Evolutionary conservation across 2,797 vertebrate genomes (phyloP), one percentile per base, ranked within the genome.

Genomic region (Myoxocephalus aenaeus): DNA sequence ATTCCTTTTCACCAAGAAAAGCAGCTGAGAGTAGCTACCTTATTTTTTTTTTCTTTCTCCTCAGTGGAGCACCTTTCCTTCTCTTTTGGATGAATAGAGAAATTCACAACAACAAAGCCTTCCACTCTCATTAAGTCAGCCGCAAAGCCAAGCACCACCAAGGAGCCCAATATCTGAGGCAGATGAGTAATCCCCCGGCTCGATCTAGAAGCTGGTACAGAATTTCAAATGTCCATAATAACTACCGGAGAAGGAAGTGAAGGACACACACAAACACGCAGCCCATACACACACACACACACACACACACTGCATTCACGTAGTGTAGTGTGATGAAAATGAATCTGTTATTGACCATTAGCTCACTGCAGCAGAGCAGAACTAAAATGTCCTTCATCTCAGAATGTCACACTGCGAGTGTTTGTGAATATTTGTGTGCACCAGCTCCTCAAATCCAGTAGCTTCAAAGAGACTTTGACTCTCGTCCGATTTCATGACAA

Each of bases 91-190:
- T 97, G 96, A 96, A 96, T 94, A 91, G 93, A 96, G 95, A 94
- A 93, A 91, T 94, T 95, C 95, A 91, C 93, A 94, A 94, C 95
- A 96, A 95, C 94, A 96, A 96, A 94, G 91, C 89, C 90, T 93
- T 94, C 93, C 80, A 84, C 92, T 95, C 94, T 94, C 93, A 95
- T 95, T 95, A 95, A 95, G 90, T 95, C 93, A 88, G 94, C 90
- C 46, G 86, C 92, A 92, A 91, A 94, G 92, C 91, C 88, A 85
- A 90, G 86, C 90, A 82, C 88, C 88, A 87, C 90, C 91, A 83
- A 90, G 91, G 90, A 94, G 92, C 91, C 90, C 91, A 89, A 90
- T 92, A 93, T 93, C 90, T 87, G 89, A 94, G 91, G 91, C 91
- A 92, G 93, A 89, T 90, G 94, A 92, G 91, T 95, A 95, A 95